Evolutionary conservation across 2,113 vertebrate genomes (phyloP).

Genomic region (Chrysemys picta): DNA sequence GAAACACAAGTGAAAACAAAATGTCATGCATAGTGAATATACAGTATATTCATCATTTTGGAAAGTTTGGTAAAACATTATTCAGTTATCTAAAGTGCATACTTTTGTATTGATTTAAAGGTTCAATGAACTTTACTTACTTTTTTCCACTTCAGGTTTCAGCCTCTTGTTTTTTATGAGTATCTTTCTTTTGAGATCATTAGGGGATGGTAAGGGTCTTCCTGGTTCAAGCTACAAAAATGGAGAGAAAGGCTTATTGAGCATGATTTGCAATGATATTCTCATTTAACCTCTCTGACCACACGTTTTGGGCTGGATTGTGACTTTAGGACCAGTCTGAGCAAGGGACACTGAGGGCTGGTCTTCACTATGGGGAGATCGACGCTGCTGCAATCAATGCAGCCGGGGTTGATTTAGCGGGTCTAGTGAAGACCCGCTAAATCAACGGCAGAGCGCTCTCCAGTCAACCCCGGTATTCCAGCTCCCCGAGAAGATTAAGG

Average conservation of each 20-base stretch:
- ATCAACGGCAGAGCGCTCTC: too few relatives aligned
- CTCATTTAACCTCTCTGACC: not conserved
- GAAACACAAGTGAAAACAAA: slow-evolving; percentile 31
- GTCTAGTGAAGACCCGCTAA: too few relatives aligned
- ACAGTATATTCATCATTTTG: not conserved
- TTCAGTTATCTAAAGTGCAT: fast-evolving
- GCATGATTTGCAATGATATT: not conserved
- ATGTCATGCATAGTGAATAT: not conserved
- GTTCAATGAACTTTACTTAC: slow-evolving; percentile 79
- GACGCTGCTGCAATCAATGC: too few relatives aligned
- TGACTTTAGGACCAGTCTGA: not conserved
- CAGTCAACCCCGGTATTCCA: too few relatives aligned
- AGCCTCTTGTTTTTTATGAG: slow-evolving; percentile 99
- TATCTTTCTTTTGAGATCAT: slow-evolving; percentile 96
- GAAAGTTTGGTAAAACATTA: not conserved
- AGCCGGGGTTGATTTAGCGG: too few relatives aligned
- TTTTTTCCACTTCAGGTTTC: slow-evolving; percentile 98
- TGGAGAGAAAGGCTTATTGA: slow-evolving; percentile 28
- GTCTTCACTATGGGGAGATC: too few relatives aligned
- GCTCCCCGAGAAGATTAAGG: too few relatives aligned
- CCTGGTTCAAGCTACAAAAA: slow-evolving; percentile 89
- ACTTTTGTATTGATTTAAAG: not conserved
- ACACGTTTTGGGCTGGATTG: fast-evolving
- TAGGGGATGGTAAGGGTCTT: slow-evolving; percentile 91
- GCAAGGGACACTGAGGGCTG: not conserved